phyloP scores from a whole-genome alignment of 2,113 vertebrate genomes.

The Garra rufa region DNA sequence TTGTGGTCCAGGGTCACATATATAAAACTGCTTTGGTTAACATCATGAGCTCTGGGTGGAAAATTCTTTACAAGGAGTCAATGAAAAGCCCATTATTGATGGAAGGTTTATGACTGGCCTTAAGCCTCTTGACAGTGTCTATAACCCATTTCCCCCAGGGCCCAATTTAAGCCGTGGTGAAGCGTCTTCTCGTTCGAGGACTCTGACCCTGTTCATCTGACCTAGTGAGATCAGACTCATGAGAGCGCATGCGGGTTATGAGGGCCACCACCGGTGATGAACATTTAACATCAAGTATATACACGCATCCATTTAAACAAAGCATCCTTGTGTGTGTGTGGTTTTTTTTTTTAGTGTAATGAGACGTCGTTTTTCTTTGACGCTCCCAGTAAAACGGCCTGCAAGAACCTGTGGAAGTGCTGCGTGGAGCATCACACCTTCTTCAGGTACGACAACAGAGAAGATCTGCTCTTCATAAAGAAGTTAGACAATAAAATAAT shows the following conservation, averaged over 20 bases:
- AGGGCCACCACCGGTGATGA: background rate
- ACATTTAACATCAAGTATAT: background rate
- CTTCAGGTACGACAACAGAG: constrained; percentile 75
- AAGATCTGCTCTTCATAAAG: too few species aligned
- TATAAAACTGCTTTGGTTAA: too few species aligned
- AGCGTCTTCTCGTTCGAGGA: background rate
- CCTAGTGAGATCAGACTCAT: constrained; percentile 13
- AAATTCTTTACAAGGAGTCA: background rate
- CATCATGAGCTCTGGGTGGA: background rate
- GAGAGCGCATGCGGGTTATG: background rate
- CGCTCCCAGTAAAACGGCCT: constrained; percentile 79
- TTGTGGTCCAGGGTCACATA: too few species aligned
- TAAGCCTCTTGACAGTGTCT: constrained; percentile 15
- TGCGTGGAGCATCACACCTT: constrained; percentile 90
- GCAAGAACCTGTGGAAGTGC: constrained; percentile 91
- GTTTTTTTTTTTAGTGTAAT: constrained; percentile 85
- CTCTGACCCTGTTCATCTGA: background rate
- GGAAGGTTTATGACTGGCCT: constrained; percentile 13
- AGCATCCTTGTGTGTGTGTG: background rate
- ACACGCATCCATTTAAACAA: background rate
- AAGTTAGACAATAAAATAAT: background rate
- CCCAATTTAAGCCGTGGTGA: constrained; percentile 23
- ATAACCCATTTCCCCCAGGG: background rate
- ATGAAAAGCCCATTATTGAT: constrained; percentile 25
- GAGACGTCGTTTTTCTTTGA: constrained; percentile 94